Conservation (phyloP, 1,140 invertebrate species). For the Dendrolimus kikuchii region DNA sequence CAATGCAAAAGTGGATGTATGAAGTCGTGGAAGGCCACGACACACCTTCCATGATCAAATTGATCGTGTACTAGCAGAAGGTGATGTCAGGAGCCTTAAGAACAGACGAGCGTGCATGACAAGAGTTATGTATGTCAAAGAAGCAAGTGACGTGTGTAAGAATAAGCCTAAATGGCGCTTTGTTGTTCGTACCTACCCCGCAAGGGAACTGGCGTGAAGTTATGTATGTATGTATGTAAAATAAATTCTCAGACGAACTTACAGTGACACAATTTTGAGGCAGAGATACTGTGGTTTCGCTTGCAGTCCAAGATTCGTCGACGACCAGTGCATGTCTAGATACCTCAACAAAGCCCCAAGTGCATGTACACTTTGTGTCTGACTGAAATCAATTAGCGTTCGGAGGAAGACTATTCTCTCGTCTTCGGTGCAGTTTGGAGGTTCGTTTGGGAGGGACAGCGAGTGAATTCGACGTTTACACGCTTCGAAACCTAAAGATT, state of each 20-base stretch:
- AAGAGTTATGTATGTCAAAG: too few relatives aligned
- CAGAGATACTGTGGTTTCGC: slow-evolving; percentile 74
- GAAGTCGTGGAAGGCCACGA: too few relatives aligned
- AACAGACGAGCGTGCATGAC: too few relatives aligned
- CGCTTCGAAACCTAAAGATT: slow-evolving; percentile 72
- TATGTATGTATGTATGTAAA: too few relatives aligned
- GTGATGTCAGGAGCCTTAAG: too few relatives aligned
- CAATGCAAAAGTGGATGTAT: too few relatives aligned
- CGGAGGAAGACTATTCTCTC: slow-evolving; percentile 78
- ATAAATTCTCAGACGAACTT: slow-evolving; percentile 57
- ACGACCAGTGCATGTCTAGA: slow-evolving; percentile 79
- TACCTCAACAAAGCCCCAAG: slow-evolving; percentile 83
- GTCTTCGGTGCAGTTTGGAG: slow-evolving; percentile 70
- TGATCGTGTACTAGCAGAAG: too few relatives aligned
- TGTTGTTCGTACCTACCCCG: too few relatives aligned
- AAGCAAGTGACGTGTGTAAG: too few relatives aligned
- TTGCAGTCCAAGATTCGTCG: slow-evolving; percentile 71
- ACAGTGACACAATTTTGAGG: slow-evolving; percentile 78
- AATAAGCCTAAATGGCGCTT: too few relatives aligned
- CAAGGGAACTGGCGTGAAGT: too few relatives aligned
- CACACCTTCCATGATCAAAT: too few relatives aligned
- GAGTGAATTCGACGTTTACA: slow-evolving; percentile 76
- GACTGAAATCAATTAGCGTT: slow-evolving; percentile 79
- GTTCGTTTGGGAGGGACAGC: slow-evolving; percentile 75
- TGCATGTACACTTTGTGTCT: slow-evolving; percentile 78